Base-by-base conservation (phyloP, 2,113 vertebrate species). In the Cinclus mexicanus region DNA sequence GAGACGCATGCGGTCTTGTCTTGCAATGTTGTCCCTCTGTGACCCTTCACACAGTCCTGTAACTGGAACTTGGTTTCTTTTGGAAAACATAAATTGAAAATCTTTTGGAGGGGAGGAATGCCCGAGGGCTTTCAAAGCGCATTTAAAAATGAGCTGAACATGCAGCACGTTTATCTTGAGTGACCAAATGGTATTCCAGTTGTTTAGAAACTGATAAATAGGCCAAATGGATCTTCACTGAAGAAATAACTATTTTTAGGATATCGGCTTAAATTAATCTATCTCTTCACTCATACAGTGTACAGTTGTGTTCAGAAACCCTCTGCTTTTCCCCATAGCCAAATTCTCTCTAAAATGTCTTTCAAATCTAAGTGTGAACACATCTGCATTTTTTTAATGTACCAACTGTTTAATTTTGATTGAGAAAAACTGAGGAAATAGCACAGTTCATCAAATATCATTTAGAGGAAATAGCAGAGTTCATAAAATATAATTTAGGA, bases 161-260 rank as follows among this genome's bases (percentile, higher is more conserved):
- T 37, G 39, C 56, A 71, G 68, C 21, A 0, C 1, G 0, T 86
- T 91, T 92, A 93, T 94, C 94, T 94, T 50, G 31, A 82, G 80
- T 83, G 87, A 67, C 92, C 89, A 93, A 96, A 91, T 90, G 94
- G 90, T 72, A 49, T 94, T 92, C 92, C 42, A 21, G 93, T 89
- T 93, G 76, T 95, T 95, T 84, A 94, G 80, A 64, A 93, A 79
- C 79, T 87, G 93, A 90, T 95, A 93, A 95, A 88, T 89, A 69
- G 90, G 83, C 94, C 93, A 95, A 92, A 93, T 86, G 83, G 76
- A 92, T 95, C 92, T 63, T 90, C 13, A 7, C 72, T 75, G 88
- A 84, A 93, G 85, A 95, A 97, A 81, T 61, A 90, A 90, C 90
- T 96, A 83, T 95, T 94, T 96, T 93, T 95, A 93, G 80, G 86